Percentiles rank a stretch among this genome's conserved stretches.
phyloP scores from a whole-genome alignment of 2,888 invertebrate genomes.

The Tetragonula carbonaria region DNA sequence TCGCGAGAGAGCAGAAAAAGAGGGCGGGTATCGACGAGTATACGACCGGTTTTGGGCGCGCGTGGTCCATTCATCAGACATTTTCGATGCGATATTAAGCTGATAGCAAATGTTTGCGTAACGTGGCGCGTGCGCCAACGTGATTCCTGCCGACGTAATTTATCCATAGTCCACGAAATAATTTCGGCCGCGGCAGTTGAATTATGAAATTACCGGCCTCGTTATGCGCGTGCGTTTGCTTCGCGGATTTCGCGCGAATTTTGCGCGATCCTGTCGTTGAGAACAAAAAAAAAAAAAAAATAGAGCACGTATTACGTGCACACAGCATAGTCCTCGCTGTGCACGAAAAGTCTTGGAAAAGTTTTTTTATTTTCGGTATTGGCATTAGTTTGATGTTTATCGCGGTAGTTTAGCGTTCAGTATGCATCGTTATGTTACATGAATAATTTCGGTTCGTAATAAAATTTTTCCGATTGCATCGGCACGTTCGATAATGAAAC shows the following conservation, averaged over 20 bases:
- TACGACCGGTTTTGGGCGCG: not conserved
- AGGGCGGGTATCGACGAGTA: slow-evolving; percentile 10
- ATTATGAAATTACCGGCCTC: slow-evolving; percentile 47
- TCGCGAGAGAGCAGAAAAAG: not conserved
- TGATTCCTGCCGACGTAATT: slow-evolving; percentile 69
- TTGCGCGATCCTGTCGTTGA: too few relatives aligned
- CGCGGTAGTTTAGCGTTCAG: too few relatives aligned
- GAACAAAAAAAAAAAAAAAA: not conserved
- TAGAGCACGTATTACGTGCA: too few relatives aligned
- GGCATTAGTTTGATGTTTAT: too few relatives aligned
- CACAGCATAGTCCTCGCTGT: too few relatives aligned
- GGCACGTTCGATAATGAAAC: too few relatives aligned
- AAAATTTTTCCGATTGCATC: too few relatives aligned
- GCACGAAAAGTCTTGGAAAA: too few relatives aligned
- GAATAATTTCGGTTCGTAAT: too few relatives aligned
- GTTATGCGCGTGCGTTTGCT: not conserved
- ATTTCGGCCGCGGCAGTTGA: slow-evolving; percentile 60
- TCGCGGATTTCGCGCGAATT: slow-evolving; percentile 20
- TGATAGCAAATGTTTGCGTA: slow-evolving; percentile 63
- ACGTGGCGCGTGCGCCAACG: slow-evolving; percentile 38
- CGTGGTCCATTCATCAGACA: slow-evolving; percentile 51
- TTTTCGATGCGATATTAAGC: slow-evolving; percentile 66
- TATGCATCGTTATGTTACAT: too few relatives aligned
- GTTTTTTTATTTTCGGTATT: too few relatives aligned
- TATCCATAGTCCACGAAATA: slow-evolving; percentile 70